Evolutionary conservation across 2,888 invertebrate genomes (phyloP).

Genomic region (Zygogramma bicolorata): DNA sequence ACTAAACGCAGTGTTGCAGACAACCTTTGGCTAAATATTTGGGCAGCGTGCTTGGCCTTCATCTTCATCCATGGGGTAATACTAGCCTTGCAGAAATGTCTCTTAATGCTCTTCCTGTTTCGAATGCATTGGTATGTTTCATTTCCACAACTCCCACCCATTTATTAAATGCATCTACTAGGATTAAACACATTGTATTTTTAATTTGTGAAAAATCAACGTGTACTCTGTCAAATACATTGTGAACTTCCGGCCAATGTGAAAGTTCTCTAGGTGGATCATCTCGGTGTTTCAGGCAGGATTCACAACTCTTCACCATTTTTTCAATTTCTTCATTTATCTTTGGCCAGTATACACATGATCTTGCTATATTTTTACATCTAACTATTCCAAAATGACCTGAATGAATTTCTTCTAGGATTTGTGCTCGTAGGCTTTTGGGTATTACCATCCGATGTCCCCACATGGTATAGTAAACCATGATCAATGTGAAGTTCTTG

Average conservation of each 20-base stretch:
- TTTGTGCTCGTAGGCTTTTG: background rate
- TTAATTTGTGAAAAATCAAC: conserved; percentile 23
- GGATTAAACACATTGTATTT: conserved; percentile 12
- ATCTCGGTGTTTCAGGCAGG: conserved; percentile 15
- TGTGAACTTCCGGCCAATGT: conserved; percentile 8
- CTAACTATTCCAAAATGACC: conserved; percentile 24
- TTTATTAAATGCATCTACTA: conserved; percentile 19
- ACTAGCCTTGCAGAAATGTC: conserved; percentile 28
- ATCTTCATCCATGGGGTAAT: too few species aligned
- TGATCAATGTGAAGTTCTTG: conserved; percentile 13
- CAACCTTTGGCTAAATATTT: too few species aligned
- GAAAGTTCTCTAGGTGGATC: conserved; percentile 3
- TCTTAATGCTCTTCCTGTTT: conserved; percentile 3
- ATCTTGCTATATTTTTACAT: conserved; percentile 21
- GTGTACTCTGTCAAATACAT: conserved; percentile 18
- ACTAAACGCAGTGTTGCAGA: too few species aligned
- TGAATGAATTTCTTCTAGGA: conserved; percentile 19
- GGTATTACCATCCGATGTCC: conserved; percentile 20
- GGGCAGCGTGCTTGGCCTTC: too few species aligned
- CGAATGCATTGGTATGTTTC: conserved; percentile 5
- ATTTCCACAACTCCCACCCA: conserved; percentile 23
- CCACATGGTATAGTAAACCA: conserved; percentile 17
- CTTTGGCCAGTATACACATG: conserved; percentile 22
- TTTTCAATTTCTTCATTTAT: conserved; percentile 25
- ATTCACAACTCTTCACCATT: conserved; percentile 15